These are phyloP conservation scores for Mormoops blainvillei DNA, from an alignment of 2,113 vertebrate genomes.

Conservation along the genomic window DNA sequence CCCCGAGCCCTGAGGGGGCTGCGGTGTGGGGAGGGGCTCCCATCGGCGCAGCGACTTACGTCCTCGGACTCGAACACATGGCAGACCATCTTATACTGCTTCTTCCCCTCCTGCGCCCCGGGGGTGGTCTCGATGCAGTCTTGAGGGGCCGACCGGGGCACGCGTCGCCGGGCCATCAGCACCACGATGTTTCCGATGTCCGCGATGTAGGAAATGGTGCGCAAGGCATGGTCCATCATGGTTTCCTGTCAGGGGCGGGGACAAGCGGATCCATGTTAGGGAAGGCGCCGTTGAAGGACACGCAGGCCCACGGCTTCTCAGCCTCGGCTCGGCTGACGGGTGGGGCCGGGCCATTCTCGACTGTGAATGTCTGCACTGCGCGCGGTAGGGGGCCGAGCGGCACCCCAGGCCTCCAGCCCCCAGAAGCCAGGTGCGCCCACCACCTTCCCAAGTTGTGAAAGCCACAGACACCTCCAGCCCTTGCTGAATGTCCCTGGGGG, in stretches of 20 bases:
- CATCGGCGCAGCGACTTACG: slow-evolving; percentile 81
- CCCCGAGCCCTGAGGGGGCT: accelerated
- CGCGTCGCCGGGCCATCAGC: slow-evolving; percentile 95
- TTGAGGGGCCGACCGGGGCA: slow-evolving; percentile 94
- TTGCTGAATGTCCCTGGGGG: neutral
- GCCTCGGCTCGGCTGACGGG: too few relatives aligned
- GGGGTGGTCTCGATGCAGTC: slow-evolving; percentile 97
- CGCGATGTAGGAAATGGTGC: slow-evolving; percentile 98
- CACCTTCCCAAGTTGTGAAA: neutral
- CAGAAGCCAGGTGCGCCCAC: neutral
- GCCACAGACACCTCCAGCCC: neutral
- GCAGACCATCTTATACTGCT: slow-evolving; percentile 99
- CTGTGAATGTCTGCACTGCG: neutral
- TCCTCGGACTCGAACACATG: slow-evolving; percentile 99
- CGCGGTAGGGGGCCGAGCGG: neutral
- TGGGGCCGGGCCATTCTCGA: neutral
- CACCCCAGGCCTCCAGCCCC: neutral
- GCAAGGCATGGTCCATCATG: slow-evolving; percentile 98
- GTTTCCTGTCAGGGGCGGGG: slow-evolving; percentile 84
- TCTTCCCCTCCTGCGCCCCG: slow-evolving; percentile 92
- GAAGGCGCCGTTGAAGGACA: too few relatives aligned
- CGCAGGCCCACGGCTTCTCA: too few relatives aligned
- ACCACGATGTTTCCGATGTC: slow-evolving; percentile 98
- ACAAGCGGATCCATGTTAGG: neutral
- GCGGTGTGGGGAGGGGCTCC: accelerated